Evolutionary conservation across 1,140 invertebrate species (phyloP), one percentile per base, ranked within the genome.

Genomic region (Drosophila bocki): DNA sequence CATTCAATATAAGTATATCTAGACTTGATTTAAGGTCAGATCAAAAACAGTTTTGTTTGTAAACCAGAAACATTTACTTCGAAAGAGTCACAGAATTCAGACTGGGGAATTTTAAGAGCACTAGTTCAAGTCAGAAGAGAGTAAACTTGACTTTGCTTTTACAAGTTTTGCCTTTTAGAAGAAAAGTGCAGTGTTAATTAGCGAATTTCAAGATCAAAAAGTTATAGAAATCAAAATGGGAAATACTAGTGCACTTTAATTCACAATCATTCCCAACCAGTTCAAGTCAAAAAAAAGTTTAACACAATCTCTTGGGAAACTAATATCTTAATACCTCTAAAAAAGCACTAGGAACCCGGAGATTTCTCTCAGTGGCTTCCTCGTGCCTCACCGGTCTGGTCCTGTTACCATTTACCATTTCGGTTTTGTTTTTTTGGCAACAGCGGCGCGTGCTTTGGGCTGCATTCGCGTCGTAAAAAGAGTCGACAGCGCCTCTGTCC

Each of bases 321-420:
- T 37, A 9, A 42, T 2, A 42, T 22, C 12, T 45, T 13, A 15
- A 15, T 37, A 37, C 3, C 6, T 12, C 1, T 8, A 7, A 7
- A 13, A 26, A 48, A 47, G 11, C 3, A 1, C 6, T 6, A 29
- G 0, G 26, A 29, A 29, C 26, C 26, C 15, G 3, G 7, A 19
- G 11, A 9, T 59, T 63, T 63, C 17, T 61, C 19, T 13, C 29
- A 12, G 57, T 65, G 62, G 6, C 6, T 0, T 0, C 7, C 15
- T 41, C 22, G 57, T 32, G 57, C 41, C 15, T 54, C 60, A 17
- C 48, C 22, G 48, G 33, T 3, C 26, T 15, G 47, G 8, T 59
- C 13, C 37, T 72, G 67, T 37, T 72, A 42, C 72, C 74, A 67
- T 67, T 61, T 76, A 19, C 53, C 72, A 51, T 76, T 65, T 45